Conservation (phyloP, 2,888 invertebrate species). For the Tubiluchus corallicola region DNA sequence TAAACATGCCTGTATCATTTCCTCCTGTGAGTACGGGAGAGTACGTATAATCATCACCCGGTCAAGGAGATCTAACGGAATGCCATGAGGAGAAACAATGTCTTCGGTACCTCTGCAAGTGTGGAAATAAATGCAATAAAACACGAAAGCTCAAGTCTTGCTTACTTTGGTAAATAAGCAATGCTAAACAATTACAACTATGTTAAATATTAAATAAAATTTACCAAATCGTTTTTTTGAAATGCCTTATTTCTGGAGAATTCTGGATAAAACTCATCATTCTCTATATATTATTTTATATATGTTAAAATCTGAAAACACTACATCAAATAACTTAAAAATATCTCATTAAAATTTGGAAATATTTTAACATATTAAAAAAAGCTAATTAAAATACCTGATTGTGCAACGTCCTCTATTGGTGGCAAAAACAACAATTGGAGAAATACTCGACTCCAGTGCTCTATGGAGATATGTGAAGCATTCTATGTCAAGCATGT, state of each 20-base stretch:
- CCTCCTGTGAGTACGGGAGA: constrained; percentile 54
- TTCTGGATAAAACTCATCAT: too few relatives aligned
- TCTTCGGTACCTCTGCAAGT: constrained; percentile 35
- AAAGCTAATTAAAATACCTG: too few relatives aligned
- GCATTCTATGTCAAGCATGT: constrained; percentile 97
- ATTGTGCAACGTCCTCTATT: too few relatives aligned
- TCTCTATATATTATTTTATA: too few relatives aligned
- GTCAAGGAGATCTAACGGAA: constrained; percentile 86
- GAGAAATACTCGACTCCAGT: constrained; percentile 85
- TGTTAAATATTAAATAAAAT: constrained; percentile 6
- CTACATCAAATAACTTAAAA: too few relatives aligned
- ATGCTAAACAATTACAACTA: neutral
- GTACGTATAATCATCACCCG: constrained; percentile 84
- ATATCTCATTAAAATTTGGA: too few relatives aligned
- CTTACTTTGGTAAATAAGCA: neutral
- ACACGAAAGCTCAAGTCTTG: neutral
- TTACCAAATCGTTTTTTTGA: too few relatives aligned
- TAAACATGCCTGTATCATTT: constrained; percentile 43
- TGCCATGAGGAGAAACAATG: constrained; percentile 77
- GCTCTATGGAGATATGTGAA: constrained; percentile 96
- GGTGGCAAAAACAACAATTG: constrained; percentile 95
- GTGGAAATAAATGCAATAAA: neutral
- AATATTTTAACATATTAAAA: constrained; percentile 50
- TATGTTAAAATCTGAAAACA: too few relatives aligned
- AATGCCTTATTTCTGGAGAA: too few relatives aligned